These are phyloP conservation scores for Anthopleura sola DNA, from an alignment of 64 coral and sea anemone genomes.

Conservation along the genomic window DNA sequence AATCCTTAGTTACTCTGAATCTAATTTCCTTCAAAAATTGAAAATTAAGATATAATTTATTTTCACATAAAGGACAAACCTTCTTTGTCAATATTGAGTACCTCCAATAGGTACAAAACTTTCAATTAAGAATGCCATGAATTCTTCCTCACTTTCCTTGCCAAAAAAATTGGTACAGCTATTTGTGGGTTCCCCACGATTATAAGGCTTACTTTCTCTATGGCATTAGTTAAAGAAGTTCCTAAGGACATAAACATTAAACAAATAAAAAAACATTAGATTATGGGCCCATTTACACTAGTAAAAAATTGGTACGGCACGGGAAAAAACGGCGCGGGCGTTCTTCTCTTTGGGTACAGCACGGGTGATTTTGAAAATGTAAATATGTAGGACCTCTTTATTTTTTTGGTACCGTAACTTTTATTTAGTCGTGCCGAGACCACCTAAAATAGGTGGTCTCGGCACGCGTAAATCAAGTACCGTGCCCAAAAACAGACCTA, in stretches of 20 bases:
- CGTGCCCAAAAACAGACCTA: background rate
- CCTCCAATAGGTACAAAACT: background rate
- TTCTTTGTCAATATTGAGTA: background rate
- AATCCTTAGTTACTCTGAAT: no score
- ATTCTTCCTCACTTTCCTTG: background rate
- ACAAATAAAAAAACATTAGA: no score
- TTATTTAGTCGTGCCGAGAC: slow-evolving; percentile 4
- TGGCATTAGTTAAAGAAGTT: background rate
- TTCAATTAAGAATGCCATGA: background rate
- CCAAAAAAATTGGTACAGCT: background rate
- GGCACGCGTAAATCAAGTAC: background rate
- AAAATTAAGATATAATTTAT: no score
- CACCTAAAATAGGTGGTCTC: slow-evolving; percentile 1
- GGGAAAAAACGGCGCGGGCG: background rate
- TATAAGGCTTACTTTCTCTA: background rate
- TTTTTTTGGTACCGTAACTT: background rate
- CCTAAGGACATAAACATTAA: background rate
- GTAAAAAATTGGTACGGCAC: background rate
- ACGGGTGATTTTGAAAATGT: background rate
- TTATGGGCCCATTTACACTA: background rate
- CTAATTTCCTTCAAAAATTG: no score
- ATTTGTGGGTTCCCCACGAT: background rate
- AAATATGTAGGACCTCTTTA: background rate
- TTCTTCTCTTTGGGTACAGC: background rate
- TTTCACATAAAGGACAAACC: background rate